Conservation (phyloP, 2,888 invertebrate genomes). For the Acrobeloides nanus region DNA sequence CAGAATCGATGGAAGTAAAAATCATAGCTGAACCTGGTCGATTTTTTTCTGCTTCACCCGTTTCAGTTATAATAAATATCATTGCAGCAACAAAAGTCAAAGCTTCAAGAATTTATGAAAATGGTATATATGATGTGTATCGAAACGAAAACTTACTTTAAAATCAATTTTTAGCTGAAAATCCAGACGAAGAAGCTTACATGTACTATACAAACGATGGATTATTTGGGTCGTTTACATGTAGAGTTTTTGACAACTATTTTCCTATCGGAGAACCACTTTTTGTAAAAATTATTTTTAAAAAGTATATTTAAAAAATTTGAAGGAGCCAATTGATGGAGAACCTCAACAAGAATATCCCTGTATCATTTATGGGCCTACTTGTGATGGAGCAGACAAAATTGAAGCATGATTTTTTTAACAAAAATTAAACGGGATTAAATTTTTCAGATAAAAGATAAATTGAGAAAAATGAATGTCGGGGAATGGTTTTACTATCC, state of each 20-base stretch:
- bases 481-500: constrained; percentile 78
- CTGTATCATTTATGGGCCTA: constrained; percentile 30
- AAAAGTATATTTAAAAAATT: too few species aligned
- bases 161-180: too few species aligned
- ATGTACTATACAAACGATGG: constrained; percentile 60
- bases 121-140: too few species aligned
- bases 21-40: constrained; percentile 94
- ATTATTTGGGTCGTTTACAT: constrained; percentile 96
- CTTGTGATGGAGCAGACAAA: constrained; percentile 28
- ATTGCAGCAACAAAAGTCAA: constrained; percentile 67
- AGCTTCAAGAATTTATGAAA: constrained; percentile 17
- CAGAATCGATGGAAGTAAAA: constrained; percentile 65
- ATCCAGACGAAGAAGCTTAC: constrained; percentile 1
- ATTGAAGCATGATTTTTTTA: too few species aligned
- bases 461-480: constrained; percentile 12
- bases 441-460: not conserved
- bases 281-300: too few species aligned
- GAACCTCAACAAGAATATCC: constrained; percentile 15
- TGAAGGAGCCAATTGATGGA: too few species aligned
- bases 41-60: constrained; percentile 89
- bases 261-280: constrained; percentile 55
- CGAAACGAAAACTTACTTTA: too few species aligned
- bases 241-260: constrained; percentile 87
- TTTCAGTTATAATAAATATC: constrained; percentile 78
- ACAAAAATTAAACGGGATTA: too few species aligned